A percentile compares a stretch with the other conserved stretches of the same genome.
Conservation (phyloP, 1,140 invertebrate genomes). For the Tetramorium alpestre region DNA sequence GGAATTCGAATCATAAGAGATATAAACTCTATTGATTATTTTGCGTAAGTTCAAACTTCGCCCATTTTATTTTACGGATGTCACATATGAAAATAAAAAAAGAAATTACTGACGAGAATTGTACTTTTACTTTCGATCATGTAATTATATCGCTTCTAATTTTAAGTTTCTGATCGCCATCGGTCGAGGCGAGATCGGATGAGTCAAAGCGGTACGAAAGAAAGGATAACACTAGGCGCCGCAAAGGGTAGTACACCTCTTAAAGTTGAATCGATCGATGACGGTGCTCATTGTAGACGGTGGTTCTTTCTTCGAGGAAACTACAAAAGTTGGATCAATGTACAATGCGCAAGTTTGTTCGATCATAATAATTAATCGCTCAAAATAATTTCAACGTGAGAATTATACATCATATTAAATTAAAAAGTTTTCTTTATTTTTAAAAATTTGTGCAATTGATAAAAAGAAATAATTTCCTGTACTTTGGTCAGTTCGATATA, state of each 20-base stretch:
- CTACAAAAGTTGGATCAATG: neutral
- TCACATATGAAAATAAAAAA: neutral
- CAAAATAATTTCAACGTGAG: neutral
- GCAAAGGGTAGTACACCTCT: constrained; percentile 28
- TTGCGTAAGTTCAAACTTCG: neutral
- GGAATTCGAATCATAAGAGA: neutral
- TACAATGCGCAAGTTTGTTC: constrained; percentile 16
- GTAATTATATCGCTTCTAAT: neutral
- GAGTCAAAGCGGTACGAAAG: constrained; percentile 24
- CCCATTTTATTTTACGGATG: neutral
- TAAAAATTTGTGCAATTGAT: neutral
- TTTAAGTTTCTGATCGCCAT: constrained; percentile 23
- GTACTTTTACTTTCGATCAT: neutral
- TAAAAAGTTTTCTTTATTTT: neutral
- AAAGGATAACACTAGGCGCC: constrained; percentile 42
- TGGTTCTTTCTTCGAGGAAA: constrained; percentile 62
- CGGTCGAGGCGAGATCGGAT: constrained; percentile 50
- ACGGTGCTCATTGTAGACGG: constrained; percentile 29
- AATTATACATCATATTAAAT: constrained; percentile 9
- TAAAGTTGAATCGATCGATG: constrained; percentile 63
- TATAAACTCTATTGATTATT: neutral
- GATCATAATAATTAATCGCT: neutral
- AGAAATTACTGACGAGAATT: neutral
- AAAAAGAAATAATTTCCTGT: neutral
- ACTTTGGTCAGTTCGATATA: neutral